Evolutionary conservation across 2,797 vertebrate genomes (phyloP).

Genomic region (Liasis olivaceus): DNA sequence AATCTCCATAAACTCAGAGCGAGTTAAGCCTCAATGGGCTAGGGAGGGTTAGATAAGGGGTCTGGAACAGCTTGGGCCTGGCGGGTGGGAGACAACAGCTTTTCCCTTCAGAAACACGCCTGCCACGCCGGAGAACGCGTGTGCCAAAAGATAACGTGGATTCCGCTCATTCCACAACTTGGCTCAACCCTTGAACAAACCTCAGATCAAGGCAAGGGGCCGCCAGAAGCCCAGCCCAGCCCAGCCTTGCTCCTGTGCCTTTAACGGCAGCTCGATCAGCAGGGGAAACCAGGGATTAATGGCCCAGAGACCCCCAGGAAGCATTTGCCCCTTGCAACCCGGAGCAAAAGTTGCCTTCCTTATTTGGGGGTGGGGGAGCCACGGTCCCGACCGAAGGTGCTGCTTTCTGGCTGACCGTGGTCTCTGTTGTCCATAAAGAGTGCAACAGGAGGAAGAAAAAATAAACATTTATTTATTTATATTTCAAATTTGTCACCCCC

Average conservation of each 20-base stretch:
- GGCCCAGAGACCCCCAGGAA: background rate
- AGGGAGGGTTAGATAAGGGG: too few relatives aligned
- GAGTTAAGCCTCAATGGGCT: background rate
- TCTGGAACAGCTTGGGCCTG: background rate
- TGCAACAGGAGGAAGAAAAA: background rate
- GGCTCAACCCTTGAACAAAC: too few relatives aligned
- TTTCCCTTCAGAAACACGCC: rapidly evolving
- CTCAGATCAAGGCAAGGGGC: background rate
- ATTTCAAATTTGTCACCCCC: too few relatives aligned
- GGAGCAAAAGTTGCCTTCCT: too few relatives aligned
- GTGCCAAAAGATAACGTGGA: background rate
- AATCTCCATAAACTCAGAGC: too few relatives aligned
- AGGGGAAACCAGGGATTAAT: background rate
- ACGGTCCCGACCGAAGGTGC: background rate
- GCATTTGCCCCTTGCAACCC: background rate
- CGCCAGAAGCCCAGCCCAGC: background rate
- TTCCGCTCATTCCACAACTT: background rate
- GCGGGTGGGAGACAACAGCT: background rate
- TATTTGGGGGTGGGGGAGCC: background rate
- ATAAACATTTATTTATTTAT: background rate
- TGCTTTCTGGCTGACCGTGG: background rate
- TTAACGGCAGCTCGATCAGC: background rate
- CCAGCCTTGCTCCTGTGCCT: too few relatives aligned
- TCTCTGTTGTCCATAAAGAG: background rate
- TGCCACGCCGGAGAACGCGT: too few relatives aligned